phyloP scores from a whole-genome alignment of 2,888 invertebrate species.

The Leucozona laternaria region DNA sequence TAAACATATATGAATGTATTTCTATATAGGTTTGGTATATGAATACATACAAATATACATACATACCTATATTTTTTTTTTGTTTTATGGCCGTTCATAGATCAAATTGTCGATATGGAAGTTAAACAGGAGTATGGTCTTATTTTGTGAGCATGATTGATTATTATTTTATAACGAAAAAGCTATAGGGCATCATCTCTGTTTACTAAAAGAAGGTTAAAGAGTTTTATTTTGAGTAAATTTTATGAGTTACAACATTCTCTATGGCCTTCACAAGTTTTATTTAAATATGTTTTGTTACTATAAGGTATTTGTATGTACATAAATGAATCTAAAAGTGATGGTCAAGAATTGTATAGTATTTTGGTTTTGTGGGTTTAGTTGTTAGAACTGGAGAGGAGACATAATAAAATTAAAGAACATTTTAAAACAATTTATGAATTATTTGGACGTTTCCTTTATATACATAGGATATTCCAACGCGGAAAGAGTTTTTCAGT shows the following conservation, averaged over 20 bases:
- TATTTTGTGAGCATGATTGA: conserved; percentile 52
- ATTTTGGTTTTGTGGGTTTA: too few species aligned
- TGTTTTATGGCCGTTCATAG: conserved; percentile 51
- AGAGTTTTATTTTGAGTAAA: not conserved
- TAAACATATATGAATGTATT: not conserved
- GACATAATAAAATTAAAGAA: too few species aligned
- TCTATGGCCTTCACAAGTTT: not conserved
- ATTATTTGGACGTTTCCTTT: too few species aligned
- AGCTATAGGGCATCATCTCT: not conserved
- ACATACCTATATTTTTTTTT: not conserved
- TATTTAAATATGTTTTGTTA: not conserved
- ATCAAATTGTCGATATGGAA: conserved; percentile 56
- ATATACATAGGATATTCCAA: too few species aligned
- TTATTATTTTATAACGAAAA: conserved; percentile 17
- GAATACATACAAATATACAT: not conserved
- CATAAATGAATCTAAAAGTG: too few species aligned
- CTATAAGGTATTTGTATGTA: too few species aligned
- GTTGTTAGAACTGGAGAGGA: too few species aligned
- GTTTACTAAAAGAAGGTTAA: conserved; percentile 4
- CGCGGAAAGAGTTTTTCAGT: too few species aligned
- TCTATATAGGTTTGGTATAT: not conserved
- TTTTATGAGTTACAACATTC: conserved; percentile 11
- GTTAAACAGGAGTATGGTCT: conserved; percentile 21
- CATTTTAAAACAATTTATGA: too few species aligned
- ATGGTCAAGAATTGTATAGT: too few species aligned